A percentile compares a stretch with the other conserved stretches of the same genome.
Conservation (phyloP, 2,113 vertebrate species). For the Columbina picui region DNA sequence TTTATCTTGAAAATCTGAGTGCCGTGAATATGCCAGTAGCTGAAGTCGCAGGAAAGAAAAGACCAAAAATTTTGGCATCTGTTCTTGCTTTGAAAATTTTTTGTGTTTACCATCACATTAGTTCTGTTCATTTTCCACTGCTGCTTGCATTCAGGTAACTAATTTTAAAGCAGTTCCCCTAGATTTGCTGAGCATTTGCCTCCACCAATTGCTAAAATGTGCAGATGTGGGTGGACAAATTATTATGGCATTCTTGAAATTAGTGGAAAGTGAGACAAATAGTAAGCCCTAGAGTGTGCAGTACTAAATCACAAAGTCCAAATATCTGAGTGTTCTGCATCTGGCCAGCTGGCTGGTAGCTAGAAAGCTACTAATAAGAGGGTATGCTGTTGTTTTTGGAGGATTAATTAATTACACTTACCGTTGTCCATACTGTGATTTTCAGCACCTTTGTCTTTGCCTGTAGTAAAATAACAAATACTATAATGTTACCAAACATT, state of each 20-base stretch:
- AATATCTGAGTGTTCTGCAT: background rate
- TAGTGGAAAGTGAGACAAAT: background rate
- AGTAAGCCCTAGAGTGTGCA: background rate
- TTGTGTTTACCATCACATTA: background rate
- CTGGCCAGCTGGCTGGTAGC: background rate
- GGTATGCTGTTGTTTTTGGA: background rate
- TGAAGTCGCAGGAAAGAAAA: background rate
- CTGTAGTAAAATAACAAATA: constrained; percentile 31
- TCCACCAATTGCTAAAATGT: background rate
- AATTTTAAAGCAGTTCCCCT: background rate
- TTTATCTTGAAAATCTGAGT: background rate
- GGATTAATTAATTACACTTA: constrained; percentile 37
- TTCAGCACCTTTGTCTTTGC: background rate
- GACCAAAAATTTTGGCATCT: background rate
- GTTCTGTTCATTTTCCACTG: background rate
- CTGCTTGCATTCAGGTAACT: background rate
- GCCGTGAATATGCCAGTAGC: background rate
- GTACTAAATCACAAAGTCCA: background rate
- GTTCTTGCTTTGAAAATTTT: background rate
- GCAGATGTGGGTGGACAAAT: background rate
- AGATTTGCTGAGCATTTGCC: background rate
- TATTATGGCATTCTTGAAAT: background rate
- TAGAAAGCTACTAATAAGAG: background rate
- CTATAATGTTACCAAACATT: background rate
- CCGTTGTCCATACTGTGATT: constrained; percentile 66